Conservation (phyloP, 2,888 invertebrate genomes). For the Hirtodrosophila confusa region DNA sequence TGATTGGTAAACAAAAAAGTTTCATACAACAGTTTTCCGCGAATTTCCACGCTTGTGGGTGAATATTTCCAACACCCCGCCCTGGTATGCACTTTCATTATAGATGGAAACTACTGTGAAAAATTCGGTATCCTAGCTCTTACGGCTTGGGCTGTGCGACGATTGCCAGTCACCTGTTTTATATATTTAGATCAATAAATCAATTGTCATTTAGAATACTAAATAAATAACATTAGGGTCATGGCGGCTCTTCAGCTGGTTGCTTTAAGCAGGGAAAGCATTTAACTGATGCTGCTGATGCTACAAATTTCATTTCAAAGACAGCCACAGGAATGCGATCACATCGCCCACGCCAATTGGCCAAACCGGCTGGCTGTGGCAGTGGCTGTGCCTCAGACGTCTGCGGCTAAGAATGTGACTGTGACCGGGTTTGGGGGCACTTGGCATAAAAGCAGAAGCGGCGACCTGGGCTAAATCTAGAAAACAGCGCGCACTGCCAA, state of each 20-base stretch:
- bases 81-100: too few species aligned
- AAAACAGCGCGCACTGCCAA: slow-evolving; percentile 66
- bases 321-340: slow-evolving; percentile 73
- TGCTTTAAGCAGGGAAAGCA: slow-evolving; percentile 11
- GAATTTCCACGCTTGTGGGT: too few species aligned
- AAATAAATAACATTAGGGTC: too few species aligned
- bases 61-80: too few species aligned
- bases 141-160: too few species aligned
- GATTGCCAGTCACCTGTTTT: too few species aligned
- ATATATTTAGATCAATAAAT: too few species aligned
- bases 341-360: slow-evolving; percentile 45
- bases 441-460: slow-evolving; percentile 74
- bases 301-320: slow-evolving; percentile 69
- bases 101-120: too few species aligned
- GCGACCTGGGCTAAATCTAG: slow-evolving; percentile 63
- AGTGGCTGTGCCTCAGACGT: background rate
- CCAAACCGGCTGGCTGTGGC: slow-evolving; percentile 39
- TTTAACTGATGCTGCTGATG: slow-evolving; percentile 17
- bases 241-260: slow-evolving; percentile 1
- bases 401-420: background rate
- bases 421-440: slow-evolving; percentile 14
- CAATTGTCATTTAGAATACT: background rate
- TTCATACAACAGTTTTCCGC: too few species aligned
- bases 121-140: too few species aligned
- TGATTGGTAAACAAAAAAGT: background rate